These are phyloP conservation scores for Camarhynchus parvulus DNA, from an alignment of 2,113 vertebrate species.

Conservation along the genomic window DNA sequence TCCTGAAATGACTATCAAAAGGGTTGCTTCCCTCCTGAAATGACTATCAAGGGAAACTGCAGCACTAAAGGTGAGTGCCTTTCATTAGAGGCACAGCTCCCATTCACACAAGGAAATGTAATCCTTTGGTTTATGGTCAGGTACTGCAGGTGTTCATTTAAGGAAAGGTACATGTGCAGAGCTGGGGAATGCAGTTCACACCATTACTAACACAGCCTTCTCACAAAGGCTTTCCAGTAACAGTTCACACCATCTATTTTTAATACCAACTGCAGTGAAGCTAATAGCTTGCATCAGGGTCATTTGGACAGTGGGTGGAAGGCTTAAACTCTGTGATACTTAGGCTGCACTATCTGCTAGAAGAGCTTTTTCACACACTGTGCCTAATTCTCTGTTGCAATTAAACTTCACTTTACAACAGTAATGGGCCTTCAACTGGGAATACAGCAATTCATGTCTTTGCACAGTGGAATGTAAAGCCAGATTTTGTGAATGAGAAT, in stretches of 20 bases:
- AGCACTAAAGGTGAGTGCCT: neutral
- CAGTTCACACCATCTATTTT: slow-evolving; percentile 1
- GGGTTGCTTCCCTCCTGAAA: neutral
- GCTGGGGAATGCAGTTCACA: neutral
- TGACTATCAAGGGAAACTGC: neutral
- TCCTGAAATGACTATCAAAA: neutral
- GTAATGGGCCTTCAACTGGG: neutral
- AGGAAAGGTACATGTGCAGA: fast-evolving
- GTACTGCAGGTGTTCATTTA: neutral
- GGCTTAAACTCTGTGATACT: neutral
- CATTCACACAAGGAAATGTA: neutral
- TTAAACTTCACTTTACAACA: neutral
- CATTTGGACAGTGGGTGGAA: neutral
- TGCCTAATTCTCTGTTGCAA: neutral
- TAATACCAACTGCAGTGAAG: neutral
- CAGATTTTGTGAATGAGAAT: neutral
- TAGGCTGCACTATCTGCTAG: neutral
- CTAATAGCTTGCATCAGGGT: neutral
- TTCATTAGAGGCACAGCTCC: neutral
- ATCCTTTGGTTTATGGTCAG: neutral
- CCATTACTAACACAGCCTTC: neutral
- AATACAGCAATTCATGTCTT: neutral
- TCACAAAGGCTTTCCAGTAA: neutral
- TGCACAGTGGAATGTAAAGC: neutral
- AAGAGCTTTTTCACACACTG: neutral